phyloP scores from a whole-genome alignment of 2,113 vertebrate species.

The Austrofundulus limnaeus region DNA sequence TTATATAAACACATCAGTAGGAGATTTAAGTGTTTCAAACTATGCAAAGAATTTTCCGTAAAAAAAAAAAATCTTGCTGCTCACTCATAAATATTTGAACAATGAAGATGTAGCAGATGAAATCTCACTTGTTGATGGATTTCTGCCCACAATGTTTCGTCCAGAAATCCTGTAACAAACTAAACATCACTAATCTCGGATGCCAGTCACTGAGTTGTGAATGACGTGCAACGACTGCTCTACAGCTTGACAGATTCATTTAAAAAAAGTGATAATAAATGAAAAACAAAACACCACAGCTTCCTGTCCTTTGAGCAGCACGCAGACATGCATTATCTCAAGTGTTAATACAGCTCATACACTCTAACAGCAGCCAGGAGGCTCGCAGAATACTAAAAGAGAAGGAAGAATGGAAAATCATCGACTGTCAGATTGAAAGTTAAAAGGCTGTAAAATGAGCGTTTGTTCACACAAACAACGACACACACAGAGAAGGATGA shows the following conservation, averaged over 20 bases:
- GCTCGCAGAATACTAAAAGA: slow-evolving; percentile 42
- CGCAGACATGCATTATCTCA: slow-evolving; percentile 50
- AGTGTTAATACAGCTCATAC: slow-evolving; percentile 37
- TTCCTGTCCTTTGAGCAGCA: slow-evolving; percentile 25
- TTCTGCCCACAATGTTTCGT: too few relatives aligned
- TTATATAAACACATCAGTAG: neutral
- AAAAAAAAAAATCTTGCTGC: too few relatives aligned
- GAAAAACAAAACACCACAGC: neutral
- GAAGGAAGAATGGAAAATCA: slow-evolving; percentile 60
- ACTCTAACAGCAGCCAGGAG: slow-evolving; percentile 31
- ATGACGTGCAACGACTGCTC: neutral
- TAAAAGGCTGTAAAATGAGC: slow-evolving; percentile 76
- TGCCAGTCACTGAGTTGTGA: neutral
- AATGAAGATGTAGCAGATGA: neutral
- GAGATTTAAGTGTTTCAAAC: neutral
- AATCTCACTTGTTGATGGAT: neutral
- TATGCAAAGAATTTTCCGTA: neutral
- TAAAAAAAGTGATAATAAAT: neutral
- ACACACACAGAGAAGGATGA: slow-evolving; percentile 54
- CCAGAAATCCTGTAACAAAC: neutral
- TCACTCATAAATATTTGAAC: neutral
- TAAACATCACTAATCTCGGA: neutral
- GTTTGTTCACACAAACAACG: slow-evolving; percentile 61
- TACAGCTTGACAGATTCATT: neutral
- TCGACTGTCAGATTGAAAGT: slow-evolving; percentile 68